Percentiles rank a stretch among this genome's conserved stretches.
Evolutionary conservation across 92 coral and sea anemone genomes (phyloP).

Genomic region (Bergia puertoricense): DNA sequence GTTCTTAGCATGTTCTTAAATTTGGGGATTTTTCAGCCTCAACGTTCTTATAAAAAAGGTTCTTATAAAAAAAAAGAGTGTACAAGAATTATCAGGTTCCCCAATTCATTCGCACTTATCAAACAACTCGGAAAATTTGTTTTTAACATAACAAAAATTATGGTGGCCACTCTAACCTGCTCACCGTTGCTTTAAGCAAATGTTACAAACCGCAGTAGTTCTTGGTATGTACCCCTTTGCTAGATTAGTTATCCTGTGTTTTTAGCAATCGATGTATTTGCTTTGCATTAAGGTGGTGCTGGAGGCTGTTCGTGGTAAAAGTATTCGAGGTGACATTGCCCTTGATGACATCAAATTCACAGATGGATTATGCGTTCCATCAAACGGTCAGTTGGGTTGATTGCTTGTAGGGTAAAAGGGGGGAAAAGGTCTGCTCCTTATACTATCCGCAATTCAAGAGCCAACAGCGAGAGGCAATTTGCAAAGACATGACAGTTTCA

Average conservation of each 20-base stretch:
- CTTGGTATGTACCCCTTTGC: not conserved
- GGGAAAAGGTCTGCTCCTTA: not conserved
- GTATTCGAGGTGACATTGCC: conserved; percentile 25
- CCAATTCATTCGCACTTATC: not conserved
- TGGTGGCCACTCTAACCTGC: not conserved
- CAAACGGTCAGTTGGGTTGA: not conserved
- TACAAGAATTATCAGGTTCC: too few species aligned
- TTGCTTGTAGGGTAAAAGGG: not conserved
- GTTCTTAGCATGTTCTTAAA: too few species aligned
- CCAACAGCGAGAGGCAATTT: not conserved
- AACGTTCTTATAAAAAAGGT: too few species aligned
- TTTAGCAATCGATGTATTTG: not conserved
- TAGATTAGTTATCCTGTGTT: not conserved
- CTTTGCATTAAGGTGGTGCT: not conserved
- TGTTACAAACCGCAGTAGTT: not conserved
- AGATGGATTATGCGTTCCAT: conserved; percentile 7
- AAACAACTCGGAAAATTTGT: too few species aligned
- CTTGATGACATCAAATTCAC: conserved; percentile 11
- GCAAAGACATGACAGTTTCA: not conserved
- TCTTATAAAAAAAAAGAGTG: too few species aligned
- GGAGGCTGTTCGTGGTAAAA: conserved; percentile 21
- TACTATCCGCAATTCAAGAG: not conserved
- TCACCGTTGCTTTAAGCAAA: not conserved
- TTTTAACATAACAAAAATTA: too few species aligned
- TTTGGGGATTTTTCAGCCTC: too few species aligned